Base-by-base conservation (phyloP, 2,888 invertebrate genomes). In the Drosophila flavopinicola region DNA sequence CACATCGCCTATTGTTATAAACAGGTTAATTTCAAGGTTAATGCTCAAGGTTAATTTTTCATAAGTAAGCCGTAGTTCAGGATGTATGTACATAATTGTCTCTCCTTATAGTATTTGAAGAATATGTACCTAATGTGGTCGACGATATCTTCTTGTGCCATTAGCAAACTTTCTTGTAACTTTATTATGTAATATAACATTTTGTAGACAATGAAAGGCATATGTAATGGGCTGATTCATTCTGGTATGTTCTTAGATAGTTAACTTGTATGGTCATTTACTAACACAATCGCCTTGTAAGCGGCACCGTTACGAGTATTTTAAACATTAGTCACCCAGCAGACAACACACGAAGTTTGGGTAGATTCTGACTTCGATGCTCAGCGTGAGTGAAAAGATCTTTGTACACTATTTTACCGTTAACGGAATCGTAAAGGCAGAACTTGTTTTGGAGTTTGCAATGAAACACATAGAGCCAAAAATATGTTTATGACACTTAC, bases 251-350 rank as follows among this genome's bases (percentile, higher is more conserved):
- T 33, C 15, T 33, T 6, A 11, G 15, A 6, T 15, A n/a, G 37
- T 24, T 20, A 11, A 20, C 20, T 11, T 15, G 25, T 25, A 11
- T 6, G 52, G 10, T 33, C 25, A 53, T 51, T 51, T 33, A 10
- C 25, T 3, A 15, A 37, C 30, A 47, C 32, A 57, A 64, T 51
- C 30, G 27, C 10, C 27, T 48, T 76, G 56, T 52, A 51, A 53
- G 15, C 41, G 38, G 29, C 35, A 53, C 79, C 71, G 83, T 77
- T 83, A 79, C 35, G 17, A 60, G 42, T 41, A 39, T 42, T 37
- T 54, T 15, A 41, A 30, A 41, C 41, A 64, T 75, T 66, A 83
- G 77, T 83, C 79, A 77, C 51, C 25, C 42, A 52, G 35, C 38
- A 20, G 29, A 57, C 44, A 48, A 49, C 29, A 30, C 24, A n/a